Conservation (phyloP, 2,888 invertebrate genomes). For the Pheosia tremula region DNA sequence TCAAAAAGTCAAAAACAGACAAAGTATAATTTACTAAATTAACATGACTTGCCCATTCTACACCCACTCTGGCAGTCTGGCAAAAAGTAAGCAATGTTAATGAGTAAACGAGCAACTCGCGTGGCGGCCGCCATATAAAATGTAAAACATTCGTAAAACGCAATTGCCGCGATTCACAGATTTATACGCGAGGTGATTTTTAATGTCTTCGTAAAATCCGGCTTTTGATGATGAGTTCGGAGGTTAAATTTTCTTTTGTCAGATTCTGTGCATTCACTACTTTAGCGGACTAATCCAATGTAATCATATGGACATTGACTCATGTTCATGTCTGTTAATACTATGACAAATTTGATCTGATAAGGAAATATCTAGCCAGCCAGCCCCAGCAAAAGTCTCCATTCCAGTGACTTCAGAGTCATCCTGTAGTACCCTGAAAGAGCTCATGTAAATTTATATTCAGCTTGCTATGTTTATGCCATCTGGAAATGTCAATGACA, state of each 20-base stretch:
- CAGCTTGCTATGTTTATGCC: background rate
- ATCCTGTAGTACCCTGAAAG: background rate
- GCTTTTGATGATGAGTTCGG: background rate
- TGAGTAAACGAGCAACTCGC: slow-evolving; percentile 21
- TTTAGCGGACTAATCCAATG: no score
- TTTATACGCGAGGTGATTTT: slow-evolving; percentile 6
- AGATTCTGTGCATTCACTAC: no score
- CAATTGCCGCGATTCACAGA: slow-evolving; percentile 10
- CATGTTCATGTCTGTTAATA: no score
- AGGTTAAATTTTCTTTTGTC: background rate
- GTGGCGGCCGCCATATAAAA: slow-evolving; percentile 15
- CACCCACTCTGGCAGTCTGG: slow-evolving; percentile 4
- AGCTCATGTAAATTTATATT: no score
- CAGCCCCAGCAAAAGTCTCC: no score
- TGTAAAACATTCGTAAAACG: slow-evolving; percentile 8
- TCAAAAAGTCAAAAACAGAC: no score
- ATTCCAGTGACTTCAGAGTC: background rate
- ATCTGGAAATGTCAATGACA: background rate
- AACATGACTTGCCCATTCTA: slow-evolving; percentile 9
- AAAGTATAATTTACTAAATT: background rate
- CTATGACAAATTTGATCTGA: no score
- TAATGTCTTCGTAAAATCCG: background rate
- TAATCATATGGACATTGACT: no score
- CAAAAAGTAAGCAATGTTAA: slow-evolving; percentile 21
- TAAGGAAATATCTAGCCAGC: no score